These are phyloP conservation scores for Takifugu bimaculatus DNA, from an alignment of 2,113 vertebrate species.

Conservation along the genomic window DNA sequence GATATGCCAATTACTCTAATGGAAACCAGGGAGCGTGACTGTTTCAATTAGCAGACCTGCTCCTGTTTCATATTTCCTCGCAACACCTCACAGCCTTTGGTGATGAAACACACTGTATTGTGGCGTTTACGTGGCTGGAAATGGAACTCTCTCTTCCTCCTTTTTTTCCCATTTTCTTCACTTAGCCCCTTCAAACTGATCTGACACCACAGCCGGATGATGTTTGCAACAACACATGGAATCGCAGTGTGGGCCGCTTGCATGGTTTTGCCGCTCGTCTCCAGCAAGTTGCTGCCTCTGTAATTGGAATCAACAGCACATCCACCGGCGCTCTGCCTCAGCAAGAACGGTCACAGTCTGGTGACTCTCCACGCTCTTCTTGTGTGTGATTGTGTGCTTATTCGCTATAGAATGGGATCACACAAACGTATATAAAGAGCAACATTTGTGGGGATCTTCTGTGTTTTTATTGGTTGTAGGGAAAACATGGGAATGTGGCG, in stretches of 20 bases:
- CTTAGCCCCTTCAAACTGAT: slow-evolving; percentile 29
- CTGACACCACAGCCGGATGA: slow-evolving; percentile 33
- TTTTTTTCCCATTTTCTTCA: not conserved
- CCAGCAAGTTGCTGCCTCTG: slow-evolving; percentile 35
- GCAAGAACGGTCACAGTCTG: slow-evolving; percentile 45
- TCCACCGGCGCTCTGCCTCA: slow-evolving; percentile 7
- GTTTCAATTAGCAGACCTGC: slow-evolving; percentile 66
- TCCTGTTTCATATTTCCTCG: slow-evolving; percentile 54
- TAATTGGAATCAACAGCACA: slow-evolving; percentile 52
- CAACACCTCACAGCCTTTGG: slow-evolving; percentile 62
- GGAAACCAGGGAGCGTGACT: slow-evolving; percentile 64
- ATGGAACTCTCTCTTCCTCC: slow-evolving; percentile 36
- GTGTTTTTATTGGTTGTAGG: slow-evolving; percentile 5
- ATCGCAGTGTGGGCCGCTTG: slow-evolving; percentile 43
- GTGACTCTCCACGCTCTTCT: slow-evolving; percentile 19
- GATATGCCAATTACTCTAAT: slow-evolving; percentile 71
- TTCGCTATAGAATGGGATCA: not conserved
- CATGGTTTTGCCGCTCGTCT: slow-evolving; percentile 25
- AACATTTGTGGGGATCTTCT: not conserved
- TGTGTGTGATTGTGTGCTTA: slow-evolving; percentile 18
- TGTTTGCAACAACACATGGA: slow-evolving; percentile 33
- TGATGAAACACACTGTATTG: slow-evolving; percentile 51
- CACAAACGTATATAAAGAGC: not conserved
- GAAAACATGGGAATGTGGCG: not conserved
- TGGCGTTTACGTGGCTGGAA: slow-evolving; percentile 41